Base-by-base conservation (phyloP, 2,888 invertebrate genomes). In the Agrypnus murinus region DNA sequence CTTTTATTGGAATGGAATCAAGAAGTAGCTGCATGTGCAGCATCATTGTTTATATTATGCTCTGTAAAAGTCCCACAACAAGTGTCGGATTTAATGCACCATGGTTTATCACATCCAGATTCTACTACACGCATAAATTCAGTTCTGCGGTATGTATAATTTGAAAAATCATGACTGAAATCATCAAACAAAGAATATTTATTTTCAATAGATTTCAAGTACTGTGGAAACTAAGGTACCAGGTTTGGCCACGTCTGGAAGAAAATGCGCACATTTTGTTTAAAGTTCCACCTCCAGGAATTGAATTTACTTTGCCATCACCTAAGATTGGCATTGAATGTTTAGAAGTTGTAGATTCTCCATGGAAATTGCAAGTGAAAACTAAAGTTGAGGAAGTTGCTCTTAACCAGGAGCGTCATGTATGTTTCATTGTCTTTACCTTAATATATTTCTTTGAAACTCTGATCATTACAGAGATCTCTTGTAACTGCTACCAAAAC, bases 191-290 rank as follows among this genome's bases (percentile, higher is more conserved):
- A n/a, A n/a, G n/a, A 17, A 6, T 46, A 46, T 46, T 46, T 46
- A 6, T 2, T 59, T 45, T 43, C 72, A 76, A 25, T 69, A 91
- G 95, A 72, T 98, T 97, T 86, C 95, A 97, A 89, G 94, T 96
- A 0, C 89, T 99, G 75, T 99, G 99, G 99, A 96, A 97, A 82
- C 92, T 96, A 77, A 90, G 99, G 1, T 98, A 96, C 83, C 99
- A 99, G 88, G 97, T 98, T 0, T 99, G 99, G 99, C 97, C 98
- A 0, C 90, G 99, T 69, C 98, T 99, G 98, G 99, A 99, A 85
- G 99, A 99, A 81, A 95, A 95, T 6, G 99, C 99, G 0, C 97
- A 98, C 68, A 86, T 95, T 71, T 93, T 95, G 0, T 99, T 99
- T 85, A 99, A 99, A 88, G 98, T 99, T 1, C 98, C 99, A 0